Percentiles rank a stretch among this genome's conserved stretches.
phyloP scores from a whole-genome alignment of 2,113 vertebrate species.

The Lasiurus borealis region DNA sequence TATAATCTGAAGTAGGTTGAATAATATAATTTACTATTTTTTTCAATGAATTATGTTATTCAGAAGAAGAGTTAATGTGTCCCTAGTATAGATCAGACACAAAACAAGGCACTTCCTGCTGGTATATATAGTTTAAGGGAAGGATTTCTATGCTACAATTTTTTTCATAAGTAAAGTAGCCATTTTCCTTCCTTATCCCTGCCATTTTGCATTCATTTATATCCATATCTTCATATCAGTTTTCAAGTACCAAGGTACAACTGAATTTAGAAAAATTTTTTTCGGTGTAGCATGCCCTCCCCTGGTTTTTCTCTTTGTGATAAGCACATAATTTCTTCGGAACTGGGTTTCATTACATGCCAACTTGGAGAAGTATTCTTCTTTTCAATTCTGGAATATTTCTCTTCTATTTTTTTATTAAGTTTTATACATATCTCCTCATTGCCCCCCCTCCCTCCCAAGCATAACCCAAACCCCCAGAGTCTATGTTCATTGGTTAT shows the following conservation, averaged over 20 bases:
- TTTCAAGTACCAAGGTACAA: neutral
- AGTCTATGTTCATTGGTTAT: too few relatives aligned
- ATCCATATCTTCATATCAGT: neutral
- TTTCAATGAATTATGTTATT: neutral
- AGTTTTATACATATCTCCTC: too few relatives aligned
- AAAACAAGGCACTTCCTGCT: too few relatives aligned
- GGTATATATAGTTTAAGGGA: neutral
- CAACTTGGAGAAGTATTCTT: neutral
- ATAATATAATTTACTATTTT: neutral
- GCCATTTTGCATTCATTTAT: neutral
- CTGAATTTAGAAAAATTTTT: neutral
- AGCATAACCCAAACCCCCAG: too few relatives aligned
- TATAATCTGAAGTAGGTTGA: neutral
- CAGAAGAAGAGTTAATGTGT: neutral
- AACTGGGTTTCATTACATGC: neutral
- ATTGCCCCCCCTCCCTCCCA: too few relatives aligned
- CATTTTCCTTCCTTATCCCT: neutral
- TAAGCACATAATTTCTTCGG: slow-evolving; percentile 13
- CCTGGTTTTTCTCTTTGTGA: neutral
- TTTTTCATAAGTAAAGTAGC: slow-evolving; percentile 13
- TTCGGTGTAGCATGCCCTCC: rapidly evolving
- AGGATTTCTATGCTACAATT: neutral
- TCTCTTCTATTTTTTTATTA: too few relatives aligned
- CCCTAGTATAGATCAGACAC: too few relatives aligned
- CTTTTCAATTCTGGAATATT: neutral